phyloP scores from a whole-genome alignment of 2,113 vertebrate species.

The Centropus bengalensis region DNA sequence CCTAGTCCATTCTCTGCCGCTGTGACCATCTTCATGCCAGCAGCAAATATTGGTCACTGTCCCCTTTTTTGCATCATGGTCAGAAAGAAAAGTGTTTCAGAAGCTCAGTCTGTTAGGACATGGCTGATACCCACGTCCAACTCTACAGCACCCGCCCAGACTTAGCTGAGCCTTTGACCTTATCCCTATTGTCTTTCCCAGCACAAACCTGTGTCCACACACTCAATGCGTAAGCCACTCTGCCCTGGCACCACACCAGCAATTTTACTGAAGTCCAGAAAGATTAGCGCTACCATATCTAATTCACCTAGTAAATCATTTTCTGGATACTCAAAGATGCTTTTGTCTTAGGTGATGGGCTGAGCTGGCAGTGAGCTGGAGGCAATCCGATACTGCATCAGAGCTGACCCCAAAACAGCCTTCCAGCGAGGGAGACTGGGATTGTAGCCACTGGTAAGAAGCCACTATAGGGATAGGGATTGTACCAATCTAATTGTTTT shows the following conservation, averaged over 20 bases:
- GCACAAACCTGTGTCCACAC: neutral
- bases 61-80: neutral
- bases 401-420: neutral
- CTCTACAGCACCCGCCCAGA: neutral
- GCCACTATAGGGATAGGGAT: neutral
- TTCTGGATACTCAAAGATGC: neutral
- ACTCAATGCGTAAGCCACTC: neutral
- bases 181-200: neutral
- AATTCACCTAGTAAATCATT: neutral
- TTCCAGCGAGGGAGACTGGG: rapidly evolving
- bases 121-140: neutral
- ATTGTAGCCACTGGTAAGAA: neutral
- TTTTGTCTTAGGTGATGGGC: neutral
- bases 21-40: neutral
- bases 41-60: rapidly evolving
- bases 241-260: neutral
- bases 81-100: neutral
- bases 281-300: neutral
- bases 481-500: rapidly evolving
- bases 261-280: neutral
- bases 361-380: neutral
- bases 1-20: neutral
- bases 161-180: neutral
- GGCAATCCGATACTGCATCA: neutral
- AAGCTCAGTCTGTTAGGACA: neutral